phyloP scores from a whole-genome alignment of 2,797 vertebrate species.

The Brachyrhaphis roseni region DNA sequence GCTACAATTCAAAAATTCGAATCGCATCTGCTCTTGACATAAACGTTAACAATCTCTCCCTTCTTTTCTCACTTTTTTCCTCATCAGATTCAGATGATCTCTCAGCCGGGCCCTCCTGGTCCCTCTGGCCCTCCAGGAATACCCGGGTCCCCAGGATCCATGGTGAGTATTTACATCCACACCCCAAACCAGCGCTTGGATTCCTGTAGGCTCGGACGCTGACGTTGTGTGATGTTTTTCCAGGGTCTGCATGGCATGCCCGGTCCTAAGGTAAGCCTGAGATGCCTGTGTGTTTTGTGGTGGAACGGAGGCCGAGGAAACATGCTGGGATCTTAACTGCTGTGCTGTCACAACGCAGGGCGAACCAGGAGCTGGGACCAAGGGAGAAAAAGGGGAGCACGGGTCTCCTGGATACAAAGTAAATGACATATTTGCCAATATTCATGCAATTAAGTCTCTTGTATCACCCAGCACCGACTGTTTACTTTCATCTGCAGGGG shows the following conservation, averaged over 20 bases:
- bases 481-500: conserved; percentile 51
- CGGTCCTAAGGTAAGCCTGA: conserved; percentile 78
- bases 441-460: neutral
- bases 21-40: neutral
- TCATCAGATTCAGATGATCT: conserved; percentile 86
- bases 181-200: neutral
- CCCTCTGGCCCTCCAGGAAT: conserved; percentile 86
- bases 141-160: conserved; percentile 81
- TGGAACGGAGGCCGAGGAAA: neutral
- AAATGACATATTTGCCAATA: conserved; percentile 17
- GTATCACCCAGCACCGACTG: conserved; percentile 6
- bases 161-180: conserved; percentile 56
- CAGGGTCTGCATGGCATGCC: conserved; percentile 82
- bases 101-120: conserved; percentile 89
- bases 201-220: conserved; percentile 16
- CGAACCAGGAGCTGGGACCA: conserved; percentile 74
- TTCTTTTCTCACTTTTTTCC: conserved; percentile 17
- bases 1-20: neutral
- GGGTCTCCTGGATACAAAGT: conserved; percentile 74
- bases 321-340: conserved; percentile 24
- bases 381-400: conserved; percentile 76
- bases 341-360: conserved; percentile 69
- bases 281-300: neutral
- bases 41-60: neutral
- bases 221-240: conserved; percentile 43